A percentile compares a stretch with the other conserved stretches of the same genome.
Conservation (phyloP, 2,113 vertebrate species). For the Brachirus orientalis region DNA sequence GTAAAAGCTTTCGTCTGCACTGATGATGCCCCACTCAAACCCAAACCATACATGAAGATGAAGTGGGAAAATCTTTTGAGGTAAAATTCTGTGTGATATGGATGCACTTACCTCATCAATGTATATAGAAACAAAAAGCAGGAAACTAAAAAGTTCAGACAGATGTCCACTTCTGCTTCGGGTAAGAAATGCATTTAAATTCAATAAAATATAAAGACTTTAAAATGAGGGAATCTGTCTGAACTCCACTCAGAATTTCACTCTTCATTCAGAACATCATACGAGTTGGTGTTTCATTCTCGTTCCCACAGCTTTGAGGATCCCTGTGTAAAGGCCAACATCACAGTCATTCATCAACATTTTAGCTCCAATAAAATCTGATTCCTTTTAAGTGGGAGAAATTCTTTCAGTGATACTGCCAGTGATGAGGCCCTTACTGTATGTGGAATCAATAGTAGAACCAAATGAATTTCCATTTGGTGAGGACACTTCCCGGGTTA, state of each 20-base stretch:
- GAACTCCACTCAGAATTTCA: constrained; percentile 16
- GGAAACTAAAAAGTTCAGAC: too few species aligned
- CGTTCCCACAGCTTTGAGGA: neutral
- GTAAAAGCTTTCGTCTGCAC: too few species aligned
- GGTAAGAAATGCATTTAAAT: constrained; percentile 29
- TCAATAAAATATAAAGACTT: constrained; percentile 33
- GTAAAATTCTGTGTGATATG: neutral
- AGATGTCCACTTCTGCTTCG: constrained; percentile 27
- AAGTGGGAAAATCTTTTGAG: neutral
- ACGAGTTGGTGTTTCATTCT: constrained; percentile 6
- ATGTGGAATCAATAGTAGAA: too few species aligned
- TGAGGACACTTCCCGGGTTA: too few species aligned
- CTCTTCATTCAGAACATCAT: neutral
- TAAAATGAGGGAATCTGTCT: constrained; percentile 30
- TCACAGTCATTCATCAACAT: neutral
- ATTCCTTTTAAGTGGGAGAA: too few species aligned
- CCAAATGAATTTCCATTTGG: too few species aligned
- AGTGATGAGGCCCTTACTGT: too few species aligned
- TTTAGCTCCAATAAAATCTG: too few species aligned
- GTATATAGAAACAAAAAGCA: neutral
- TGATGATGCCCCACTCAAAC: too few species aligned
- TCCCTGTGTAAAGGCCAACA: neutral
- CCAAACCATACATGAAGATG: too few species aligned
- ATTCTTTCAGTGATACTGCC: too few species aligned
- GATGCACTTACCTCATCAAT: neutral